These are phyloP conservation scores for Drosophila tristis DNA, from an alignment of 1,140 invertebrate species.

Conservation along the genomic window DNA sequence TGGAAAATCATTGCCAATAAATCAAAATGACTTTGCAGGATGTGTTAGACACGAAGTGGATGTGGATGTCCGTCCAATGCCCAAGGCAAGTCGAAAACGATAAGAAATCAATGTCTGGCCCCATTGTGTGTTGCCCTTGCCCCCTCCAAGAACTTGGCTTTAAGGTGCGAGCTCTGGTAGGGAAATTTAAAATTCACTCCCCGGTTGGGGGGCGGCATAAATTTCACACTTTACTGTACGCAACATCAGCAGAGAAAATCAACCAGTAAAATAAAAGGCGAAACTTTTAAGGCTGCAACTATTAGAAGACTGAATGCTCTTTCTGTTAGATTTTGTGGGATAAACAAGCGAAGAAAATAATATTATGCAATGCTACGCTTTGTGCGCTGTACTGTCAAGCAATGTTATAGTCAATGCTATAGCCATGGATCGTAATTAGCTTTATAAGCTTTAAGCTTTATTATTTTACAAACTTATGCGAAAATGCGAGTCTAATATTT, in stretches of 20 bases:
- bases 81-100: conserved; percentile 27
- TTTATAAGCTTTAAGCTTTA: too few species aligned
- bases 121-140: conserved; percentile 25
- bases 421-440: too few species aligned
- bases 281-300: too few species aligned
- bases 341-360: too few species aligned
- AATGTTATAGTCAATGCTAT: too few species aligned
- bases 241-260: conserved; percentile 73
- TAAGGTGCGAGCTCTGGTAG: conserved; percentile 26
- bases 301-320: too few species aligned
- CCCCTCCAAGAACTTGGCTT: conserved; percentile 22
- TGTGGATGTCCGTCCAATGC: conserved; percentile 15
- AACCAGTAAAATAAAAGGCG: neutral
- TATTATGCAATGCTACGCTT: too few species aligned
- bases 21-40: conserved; percentile 82
- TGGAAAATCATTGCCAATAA: conserved; percentile 83
- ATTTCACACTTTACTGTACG: conserved; percentile 67
- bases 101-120: conserved; percentile 38
- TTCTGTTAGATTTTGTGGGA: too few species aligned
- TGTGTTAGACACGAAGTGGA: conserved; percentile 45
- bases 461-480: too few species aligned
- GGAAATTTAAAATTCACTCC: conserved; percentile 66
- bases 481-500: too few species aligned
- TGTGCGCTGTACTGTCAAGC: too few species aligned
- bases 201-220: conserved; percentile 55